Evolutionary conservation across 2,113 vertebrate species (phyloP).

Genomic region (Micromys minutus): DNA sequence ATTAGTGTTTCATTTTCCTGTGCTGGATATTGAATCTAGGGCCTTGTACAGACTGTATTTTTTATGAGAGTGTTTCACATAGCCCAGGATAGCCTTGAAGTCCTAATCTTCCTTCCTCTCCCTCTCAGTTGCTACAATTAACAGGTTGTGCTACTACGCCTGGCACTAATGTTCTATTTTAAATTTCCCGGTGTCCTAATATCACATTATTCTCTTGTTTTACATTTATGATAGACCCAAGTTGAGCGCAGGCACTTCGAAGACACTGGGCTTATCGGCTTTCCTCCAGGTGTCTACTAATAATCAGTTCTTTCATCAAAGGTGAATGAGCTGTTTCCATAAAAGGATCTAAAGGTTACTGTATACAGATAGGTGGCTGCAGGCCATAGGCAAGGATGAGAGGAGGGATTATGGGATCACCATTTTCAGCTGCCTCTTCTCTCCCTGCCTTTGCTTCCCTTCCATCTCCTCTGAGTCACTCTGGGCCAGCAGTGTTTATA

Average conservation of each 20-base stretch:
- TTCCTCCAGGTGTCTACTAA: constrained; percentile 28
- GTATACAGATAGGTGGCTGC: background rate
- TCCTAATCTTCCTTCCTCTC: background rate
- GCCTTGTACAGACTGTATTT: background rate
- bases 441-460: background rate
- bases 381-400: background rate
- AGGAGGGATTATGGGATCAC: background rate
- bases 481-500: constrained; percentile 1
- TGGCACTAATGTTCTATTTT: background rate
- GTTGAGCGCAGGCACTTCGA: background rate
- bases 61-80: background rate
- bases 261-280: background rate
- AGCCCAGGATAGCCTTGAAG: background rate
- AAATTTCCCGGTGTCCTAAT: background rate
- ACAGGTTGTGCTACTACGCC: background rate
- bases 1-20: background rate
- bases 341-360: background rate
- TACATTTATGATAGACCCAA: background rate
- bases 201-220: background rate
- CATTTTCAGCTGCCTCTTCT: background rate
- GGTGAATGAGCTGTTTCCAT: background rate
- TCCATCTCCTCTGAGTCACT: background rate
- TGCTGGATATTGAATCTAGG: background rate
- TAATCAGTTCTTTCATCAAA: background rate
- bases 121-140: background rate